phyloP scores from a whole-genome alignment of 2,888 invertebrate species.

The Doris montereyensis region DNA sequence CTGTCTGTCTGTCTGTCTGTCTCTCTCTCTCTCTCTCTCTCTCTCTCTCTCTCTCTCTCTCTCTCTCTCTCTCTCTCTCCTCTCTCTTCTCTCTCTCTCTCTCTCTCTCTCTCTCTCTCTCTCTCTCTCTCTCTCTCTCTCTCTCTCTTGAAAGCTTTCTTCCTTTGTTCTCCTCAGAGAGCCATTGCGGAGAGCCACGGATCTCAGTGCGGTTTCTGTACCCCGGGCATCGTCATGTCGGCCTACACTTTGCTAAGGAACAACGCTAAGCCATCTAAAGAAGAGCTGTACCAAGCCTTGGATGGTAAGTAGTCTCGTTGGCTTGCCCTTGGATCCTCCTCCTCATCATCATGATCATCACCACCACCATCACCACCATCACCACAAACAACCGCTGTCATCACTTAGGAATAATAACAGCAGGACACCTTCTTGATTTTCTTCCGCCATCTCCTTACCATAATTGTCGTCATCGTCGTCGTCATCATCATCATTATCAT shows the following conservation, averaged over 20 bases:
- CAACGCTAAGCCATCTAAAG: conserved; percentile 78
- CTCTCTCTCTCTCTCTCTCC: neutral
- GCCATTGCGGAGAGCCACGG: conserved; percentile 91
- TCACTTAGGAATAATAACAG: neutral
- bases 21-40: neutral
- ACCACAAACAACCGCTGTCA: neutral
- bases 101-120: neutral
- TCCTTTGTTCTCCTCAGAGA: conserved; percentile 58
- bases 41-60: conserved; percentile 13
- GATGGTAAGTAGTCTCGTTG: conserved; percentile 61
- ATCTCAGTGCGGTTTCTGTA: conserved; percentile 96
- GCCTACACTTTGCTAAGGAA: conserved; percentile 90
- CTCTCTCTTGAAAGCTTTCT: neutral
- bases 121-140: neutral
- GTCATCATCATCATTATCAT: too few species aligned
- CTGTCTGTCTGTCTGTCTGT: neutral
- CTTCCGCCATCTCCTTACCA: too few species aligned
- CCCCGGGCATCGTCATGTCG: conserved; percentile 97
- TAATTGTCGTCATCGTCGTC: too few species aligned
- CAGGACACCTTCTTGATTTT: neutral
- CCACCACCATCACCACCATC: too few species aligned
- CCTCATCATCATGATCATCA: too few species aligned
- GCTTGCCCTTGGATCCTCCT: too few species aligned
- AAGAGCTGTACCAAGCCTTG: conserved; percentile 59
- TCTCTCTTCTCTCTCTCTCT: neutral